Base-by-base conservation (phyloP, 2,888 invertebrate genomes). In the Halictus ligatus region DNA sequence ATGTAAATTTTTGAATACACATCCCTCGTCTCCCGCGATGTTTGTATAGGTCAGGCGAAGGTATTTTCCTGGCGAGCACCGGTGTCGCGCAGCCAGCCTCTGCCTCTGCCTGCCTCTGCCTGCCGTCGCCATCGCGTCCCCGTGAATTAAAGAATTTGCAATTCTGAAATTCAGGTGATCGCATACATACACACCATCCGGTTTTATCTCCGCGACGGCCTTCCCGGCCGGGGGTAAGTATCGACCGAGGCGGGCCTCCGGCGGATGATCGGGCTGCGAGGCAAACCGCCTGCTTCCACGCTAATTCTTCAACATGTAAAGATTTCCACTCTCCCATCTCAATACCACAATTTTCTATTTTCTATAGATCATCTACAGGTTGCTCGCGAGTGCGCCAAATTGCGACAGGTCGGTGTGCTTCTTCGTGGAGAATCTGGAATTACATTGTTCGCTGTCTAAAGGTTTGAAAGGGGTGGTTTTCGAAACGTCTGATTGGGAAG, bases 1-100 rank as follows among this genome's bases (percentile, higher is more conserved):
- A 95, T 95, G 95, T 94, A 95, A 95, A 95, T 95, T 95, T 95
- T 95, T 95, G 94, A 95, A 95, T 94, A 95, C 94, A 95, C 94
- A 94, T 94, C 91, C 91, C 91, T 92, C 93, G 92, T 92, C 93
- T 92, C 93, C 92, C 91, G 92, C 93, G 93, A 94, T 94, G 93
- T 95, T 95, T 95, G 95, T 93, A 94, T 93, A 94, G 95, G 95
- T 95, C 95, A 95, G 94, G 89, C 93, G 92, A 94, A 95, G 95
- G 94, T 94, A 94, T 94, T 95, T 94, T 94, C 93, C 93, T 91
- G 92, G 88, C 91, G 91, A 88, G 91, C 90, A 91, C 84, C 80
- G 50, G 79, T 77, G 78, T 73, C 83, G 84, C 75, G 50, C 78
- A 54, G 25, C 78, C 40, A 60, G 69, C 91, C 78, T 88, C 92